Evolutionary conservation across 2,888 invertebrate species (phyloP).

Genomic region (Microdon myrmicae): DNA sequence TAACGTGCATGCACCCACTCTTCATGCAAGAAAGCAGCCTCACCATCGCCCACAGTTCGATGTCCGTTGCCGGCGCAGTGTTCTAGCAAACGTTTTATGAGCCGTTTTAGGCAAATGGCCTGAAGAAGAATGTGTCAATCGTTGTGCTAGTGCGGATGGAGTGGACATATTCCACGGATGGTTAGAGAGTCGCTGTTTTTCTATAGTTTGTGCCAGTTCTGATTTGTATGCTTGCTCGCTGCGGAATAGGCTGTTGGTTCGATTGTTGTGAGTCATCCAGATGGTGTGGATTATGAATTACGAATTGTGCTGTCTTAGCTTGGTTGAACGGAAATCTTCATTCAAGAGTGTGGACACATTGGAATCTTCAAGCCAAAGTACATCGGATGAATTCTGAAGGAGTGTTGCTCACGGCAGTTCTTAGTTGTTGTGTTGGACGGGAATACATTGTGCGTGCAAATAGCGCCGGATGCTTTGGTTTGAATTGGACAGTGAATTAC

Average conservation of each 20-base stretch:
- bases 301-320: conserved; percentile 43
- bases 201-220: conserved; percentile 17
- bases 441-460: conserved; percentile 21
- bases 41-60: conserved; percentile 22
- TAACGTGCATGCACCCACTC: conserved; percentile 17
- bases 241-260: conserved; percentile 43
- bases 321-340: conserved; percentile 50
- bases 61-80: conserved; percentile 42
- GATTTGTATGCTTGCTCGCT: conserved; percentile 42
- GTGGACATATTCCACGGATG: too few species aligned
- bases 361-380: conserved; percentile 40
- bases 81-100: conserved; percentile 25
- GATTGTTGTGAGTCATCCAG: conserved; percentile 52
- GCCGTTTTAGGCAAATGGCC: conserved; percentile 39
- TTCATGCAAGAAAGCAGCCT: conserved; percentile 4
- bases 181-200: too few species aligned
- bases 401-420: conserved; percentile 15
- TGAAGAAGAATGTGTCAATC: conserved; percentile 45
- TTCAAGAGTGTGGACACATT: conserved; percentile 48
- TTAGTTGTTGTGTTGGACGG: not conserved
- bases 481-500: conserved; percentile 44
- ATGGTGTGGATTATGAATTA: conserved; percentile 52
- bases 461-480: conserved; percentile 52
- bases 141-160: conserved; percentile 6
- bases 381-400: conserved; percentile 18